Percentiles rank a stretch among this genome's conserved stretches.
Evolutionary conservation across 1,140 invertebrate genomes (phyloP).

Genomic region (Amphibalanus amphitrite): DNA sequence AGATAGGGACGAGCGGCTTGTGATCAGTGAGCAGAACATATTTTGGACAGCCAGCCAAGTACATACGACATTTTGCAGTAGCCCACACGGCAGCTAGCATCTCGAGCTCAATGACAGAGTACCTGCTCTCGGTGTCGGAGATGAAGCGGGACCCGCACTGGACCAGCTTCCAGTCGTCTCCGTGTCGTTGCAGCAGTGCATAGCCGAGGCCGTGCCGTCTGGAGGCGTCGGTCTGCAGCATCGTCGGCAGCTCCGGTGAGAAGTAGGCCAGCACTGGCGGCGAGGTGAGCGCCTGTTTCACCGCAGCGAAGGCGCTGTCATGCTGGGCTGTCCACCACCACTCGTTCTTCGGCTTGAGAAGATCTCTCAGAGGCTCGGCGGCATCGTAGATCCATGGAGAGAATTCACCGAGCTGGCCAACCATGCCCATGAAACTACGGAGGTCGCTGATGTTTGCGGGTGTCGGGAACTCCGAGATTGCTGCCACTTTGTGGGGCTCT

Average conservation of each 20-base stretch:
- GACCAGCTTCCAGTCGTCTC: constrained; percentile 11
- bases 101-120: constrained; percentile 17
- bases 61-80: constrained; percentile 9
- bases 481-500: constrained; percentile 12
- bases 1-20: constrained; percentile 11
- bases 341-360: constrained; percentile 9
- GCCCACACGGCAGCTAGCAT: constrained; percentile 12
- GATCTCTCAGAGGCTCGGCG: constrained; percentile 12
- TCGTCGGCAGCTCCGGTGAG: constrained; percentile 10
- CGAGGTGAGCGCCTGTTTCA: constrained; percentile 9
- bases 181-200: constrained; percentile 11
- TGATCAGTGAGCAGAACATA: constrained; percentile 12
- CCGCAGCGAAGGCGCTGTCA: constrained; percentile 11
- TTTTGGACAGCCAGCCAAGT: constrained; percentile 3
- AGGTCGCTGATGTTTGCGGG: constrained; percentile 13
- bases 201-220: constrained; percentile 10
- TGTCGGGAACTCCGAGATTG: constrained; percentile 10
- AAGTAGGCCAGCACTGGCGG: constrained; percentile 15
- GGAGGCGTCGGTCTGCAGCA: constrained; percentile 15
- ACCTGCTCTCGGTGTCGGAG: constrained; percentile 13
- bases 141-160: constrained; percentile 13
- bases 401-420: constrained; percentile 14
- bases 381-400: constrained; percentile 5
- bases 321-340: constrained; percentile 14
- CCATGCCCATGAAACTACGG: constrained; percentile 14